A percentile compares a stretch with the other conserved stretches of the same genome.
These are phyloP conservation scores for Epirrhoe alternata DNA, from an alignment of 2,888 invertebrate species.

Conservation along the genomic window DNA sequence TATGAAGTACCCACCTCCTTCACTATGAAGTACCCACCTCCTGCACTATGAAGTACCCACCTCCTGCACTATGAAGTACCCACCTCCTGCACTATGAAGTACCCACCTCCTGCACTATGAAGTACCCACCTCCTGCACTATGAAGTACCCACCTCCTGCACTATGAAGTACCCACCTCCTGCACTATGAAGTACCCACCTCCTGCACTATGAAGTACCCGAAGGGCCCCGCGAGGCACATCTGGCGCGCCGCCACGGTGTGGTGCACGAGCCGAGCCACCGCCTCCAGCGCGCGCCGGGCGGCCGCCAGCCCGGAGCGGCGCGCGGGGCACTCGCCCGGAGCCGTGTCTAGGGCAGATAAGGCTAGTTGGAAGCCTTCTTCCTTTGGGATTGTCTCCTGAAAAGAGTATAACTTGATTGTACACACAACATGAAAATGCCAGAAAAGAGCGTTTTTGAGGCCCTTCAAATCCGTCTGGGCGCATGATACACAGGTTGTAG, in stretches of 20 bases:
- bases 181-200: conserved; percentile 78
- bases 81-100: too few species aligned
- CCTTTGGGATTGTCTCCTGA: conserved; percentile 63
- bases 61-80: too few species aligned
- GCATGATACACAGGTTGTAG: too few species aligned
- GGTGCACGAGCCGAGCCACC: conserved; percentile 91
- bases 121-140: too few species aligned
- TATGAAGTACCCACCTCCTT: too few species aligned
- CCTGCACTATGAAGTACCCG: conserved; percentile 93
- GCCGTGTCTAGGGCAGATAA: conserved; percentile 68
- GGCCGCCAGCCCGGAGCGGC: conserved; percentile 69
- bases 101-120: too few species aligned
- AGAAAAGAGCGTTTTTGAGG: too few species aligned
- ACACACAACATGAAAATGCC: too few species aligned
- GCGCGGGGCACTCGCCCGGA: conserved; percentile 51
- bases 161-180: neutral
- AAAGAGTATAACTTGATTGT: neutral
- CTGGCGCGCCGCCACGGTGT: conserved; percentile 90
- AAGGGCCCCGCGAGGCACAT: conserved; percentile 96
- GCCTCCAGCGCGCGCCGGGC: conserved; percentile 90
- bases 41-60: too few species aligned
- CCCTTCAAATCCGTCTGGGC: too few species aligned
- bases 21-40: too few species aligned
- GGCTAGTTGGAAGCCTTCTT: conserved; percentile 73
- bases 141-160: too few species aligned